A percentile compares a stretch with the other conserved stretches of the same genome.
Evolutionary conservation across 2,113 vertebrate genomes (phyloP).

Genomic region (Phalacrocorax aristotelis): DNA sequence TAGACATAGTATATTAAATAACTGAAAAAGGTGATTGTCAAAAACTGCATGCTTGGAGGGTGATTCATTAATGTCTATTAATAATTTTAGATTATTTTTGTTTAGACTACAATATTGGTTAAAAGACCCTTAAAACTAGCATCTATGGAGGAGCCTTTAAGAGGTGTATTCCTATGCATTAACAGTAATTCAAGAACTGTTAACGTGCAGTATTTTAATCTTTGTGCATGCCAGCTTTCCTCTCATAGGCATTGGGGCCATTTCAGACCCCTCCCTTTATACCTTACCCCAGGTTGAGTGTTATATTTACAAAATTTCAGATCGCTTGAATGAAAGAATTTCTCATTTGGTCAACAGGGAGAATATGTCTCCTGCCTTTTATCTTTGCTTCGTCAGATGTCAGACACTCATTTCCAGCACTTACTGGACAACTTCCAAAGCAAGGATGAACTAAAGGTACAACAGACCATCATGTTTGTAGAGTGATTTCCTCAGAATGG

Average conservation of each 20-base stretch:
- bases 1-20: neutral
- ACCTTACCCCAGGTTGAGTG: slow-evolving; percentile 52
- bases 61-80: neutral
- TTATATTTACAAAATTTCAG: neutral
- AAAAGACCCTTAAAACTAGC: neutral
- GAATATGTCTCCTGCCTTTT: slow-evolving; percentile 98
- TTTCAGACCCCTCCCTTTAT: slow-evolving; percentile 75
- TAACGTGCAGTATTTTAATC: slow-evolving; percentile 16
- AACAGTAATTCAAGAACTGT: neutral
- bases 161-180: neutral
- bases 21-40: neutral
- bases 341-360: slow-evolving; percentile 81
- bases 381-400: slow-evolving; percentile 97
- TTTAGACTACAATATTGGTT: neutral
- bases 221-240: slow-evolving; percentile 47
- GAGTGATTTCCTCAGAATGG: neutral
- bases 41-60: neutral
- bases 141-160: neutral
- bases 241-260: slow-evolving; percentile 73
- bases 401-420: slow-evolving; percentile 94
- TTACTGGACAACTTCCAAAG: slow-evolving; percentile 97
- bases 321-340: slow-evolving; percentile 26
- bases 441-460: slow-evolving; percentile 97
- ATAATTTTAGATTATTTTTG: neutral
- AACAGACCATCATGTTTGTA: neutral